Base-by-base conservation (phyloP, 2,888 invertebrate species). In the Eremobia ochroleuca region DNA sequence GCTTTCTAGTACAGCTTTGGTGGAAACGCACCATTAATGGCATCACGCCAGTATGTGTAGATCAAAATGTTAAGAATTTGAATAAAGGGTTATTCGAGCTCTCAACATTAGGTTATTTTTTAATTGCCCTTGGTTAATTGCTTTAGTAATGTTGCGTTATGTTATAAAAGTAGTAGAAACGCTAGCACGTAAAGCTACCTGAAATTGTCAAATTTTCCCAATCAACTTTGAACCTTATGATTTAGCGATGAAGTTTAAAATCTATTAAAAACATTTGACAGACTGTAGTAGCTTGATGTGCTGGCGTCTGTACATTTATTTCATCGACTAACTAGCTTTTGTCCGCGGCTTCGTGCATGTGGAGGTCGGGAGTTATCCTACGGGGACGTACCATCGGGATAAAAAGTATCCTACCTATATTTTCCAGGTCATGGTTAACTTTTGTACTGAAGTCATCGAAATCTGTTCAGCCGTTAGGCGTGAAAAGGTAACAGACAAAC, bases 1-100 rank as follows among this genome's bases (percentile, higher is more conserved):
- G 9, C 5, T 34, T 49, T 9, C 9, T 34, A 25, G 6, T 52
- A 34, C 11, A 18, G 52, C 9, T 67, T 25, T 49, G 3, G 31
- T 49, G 5, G 1, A 21, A 55, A n/a, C n/a, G n/a, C 34, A 55
- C n/a, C 18, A 52, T 82, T 80, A 82, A 84, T 91, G 91, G 91
- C 88, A 77, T 66, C 18, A 73, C 49, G 90, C 91, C 91, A 91
- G 79, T 71, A 68, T 85, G 82, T 87, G 88, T 87, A 81, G 83
- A 85, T 89, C 86, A 88, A 90, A 91, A 90, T 90, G 88, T 87
- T 85, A 85, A 90, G 83, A 85, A 86, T 89, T 87, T 85, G 74
- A 90, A 88, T 87, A 81, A 79, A 67, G 43, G n/a, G 77, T 82
- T 82, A 83, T 82, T 77, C 59, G 69, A 77, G 77, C 65, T 65